These are phyloP conservation scores for Achroia grisella DNA, from an alignment of 1,140 invertebrate genomes.

Conservation along the genomic window DNA sequence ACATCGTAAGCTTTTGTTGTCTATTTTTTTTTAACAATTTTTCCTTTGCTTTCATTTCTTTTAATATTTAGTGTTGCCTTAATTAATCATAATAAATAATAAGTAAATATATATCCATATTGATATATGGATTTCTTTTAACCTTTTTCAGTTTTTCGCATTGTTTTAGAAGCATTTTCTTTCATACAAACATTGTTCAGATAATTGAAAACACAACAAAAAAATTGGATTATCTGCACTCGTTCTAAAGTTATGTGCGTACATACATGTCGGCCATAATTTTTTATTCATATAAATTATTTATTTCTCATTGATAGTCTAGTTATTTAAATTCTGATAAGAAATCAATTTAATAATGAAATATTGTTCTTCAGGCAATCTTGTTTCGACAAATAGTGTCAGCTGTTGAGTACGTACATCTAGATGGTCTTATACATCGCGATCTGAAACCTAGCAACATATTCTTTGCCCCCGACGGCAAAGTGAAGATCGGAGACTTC, in stretches of 20 bases:
- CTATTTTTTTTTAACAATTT: background rate
- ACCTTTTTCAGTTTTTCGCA: background rate
- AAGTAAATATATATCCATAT: background rate
- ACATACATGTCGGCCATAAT: too few species aligned
- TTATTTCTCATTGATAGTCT: too few species aligned
- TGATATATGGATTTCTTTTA: background rate
- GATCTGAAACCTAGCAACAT: constrained; percentile 98
- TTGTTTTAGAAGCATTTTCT: too few species aligned
- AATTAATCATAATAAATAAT: background rate
- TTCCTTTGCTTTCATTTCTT: background rate
- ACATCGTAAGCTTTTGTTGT: constrained; percentile 41
- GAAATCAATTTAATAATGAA: background rate
- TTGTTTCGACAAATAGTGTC: constrained; percentile 95
- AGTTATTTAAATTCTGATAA: background rate
- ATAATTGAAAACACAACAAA: too few species aligned
- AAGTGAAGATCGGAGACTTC: constrained; percentile 97
- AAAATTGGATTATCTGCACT: too few species aligned
- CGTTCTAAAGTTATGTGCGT: too few species aligned
- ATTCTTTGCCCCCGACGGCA: constrained; percentile 92
- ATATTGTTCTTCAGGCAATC: constrained; percentile 68
- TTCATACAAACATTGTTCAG: too few species aligned
- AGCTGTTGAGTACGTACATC: constrained; percentile 96
- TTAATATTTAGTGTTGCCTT: background rate
- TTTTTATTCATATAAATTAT: too few species aligned
- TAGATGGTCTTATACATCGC: constrained; percentile 92